Base-by-base conservation (phyloP, 2,797 vertebrate species). In the Anableps anableps region DNA sequence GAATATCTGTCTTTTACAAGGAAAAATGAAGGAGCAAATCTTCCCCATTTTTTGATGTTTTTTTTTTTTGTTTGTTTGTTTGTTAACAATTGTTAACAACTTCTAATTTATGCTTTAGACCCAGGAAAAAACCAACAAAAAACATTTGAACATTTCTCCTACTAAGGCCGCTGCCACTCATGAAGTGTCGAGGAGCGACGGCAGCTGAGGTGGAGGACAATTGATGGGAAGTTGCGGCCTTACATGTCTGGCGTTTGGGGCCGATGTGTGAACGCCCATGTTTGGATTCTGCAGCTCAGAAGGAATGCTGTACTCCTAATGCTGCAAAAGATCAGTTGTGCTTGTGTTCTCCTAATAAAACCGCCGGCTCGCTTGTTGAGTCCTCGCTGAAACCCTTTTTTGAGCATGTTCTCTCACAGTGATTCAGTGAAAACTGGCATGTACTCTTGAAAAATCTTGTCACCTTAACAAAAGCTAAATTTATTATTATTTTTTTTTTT, bases 1-100 rank as follows among this genome's bases (percentile, higher is more conserved):
- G 86, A 90, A 86, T 75, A 80, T 78, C 48, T 84, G 84, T 82
- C 86, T 91, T 89, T 90, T 86, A 89, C 89, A 90, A 86, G 91
- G 93, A 93, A 95, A 88, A 88, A 90, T 96, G 95, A 97, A 97
- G 96, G 96, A 96, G 89, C 79, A 87, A 75, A 23, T 84, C 72
- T 92, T 89, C 88, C 88, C 88, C 82, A 31, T 72, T 36, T 70
- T 14, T n/a, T n/a, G n/a, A n/a, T 81, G 73, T 70, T 77, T 60
- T 26, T 77, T 60, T 79, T 10, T 13, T 13, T 53, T 58, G 3
- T 4, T 55, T 48, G 50, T 38, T 50, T 29, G 41, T 26, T 80
- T 80, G n/a, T 86, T 43, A 29, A n/a, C n/a, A 51, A 81, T 34
- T 68, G 11, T 74, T 31, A 74, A 17, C 3, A 51, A 31, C 31